Evolutionary conservation across 2,797 vertebrate genomes (phyloP).

Genomic region (Urocyon cinereoargenteus): DNA sequence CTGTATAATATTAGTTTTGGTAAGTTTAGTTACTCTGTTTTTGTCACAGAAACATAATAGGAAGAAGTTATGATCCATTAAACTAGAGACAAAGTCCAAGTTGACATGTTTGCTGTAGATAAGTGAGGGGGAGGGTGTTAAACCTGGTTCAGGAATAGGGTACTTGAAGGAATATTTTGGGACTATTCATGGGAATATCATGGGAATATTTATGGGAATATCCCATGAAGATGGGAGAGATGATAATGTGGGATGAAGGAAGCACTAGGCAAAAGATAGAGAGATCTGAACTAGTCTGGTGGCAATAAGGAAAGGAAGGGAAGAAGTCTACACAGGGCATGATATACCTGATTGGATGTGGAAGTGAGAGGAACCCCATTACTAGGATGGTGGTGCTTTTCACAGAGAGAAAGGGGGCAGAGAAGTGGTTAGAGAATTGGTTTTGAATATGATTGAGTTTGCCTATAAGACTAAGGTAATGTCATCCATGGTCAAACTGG

Average conservation of each 20-base stretch:
- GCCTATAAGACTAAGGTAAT: background rate
- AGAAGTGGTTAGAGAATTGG: background rate
- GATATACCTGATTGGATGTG: background rate
- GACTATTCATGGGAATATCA: no score
- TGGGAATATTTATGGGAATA: no score
- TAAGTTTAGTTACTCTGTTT: background rate
- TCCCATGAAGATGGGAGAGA: background rate
- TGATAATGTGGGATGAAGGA: background rate
- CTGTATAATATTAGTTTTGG: background rate
- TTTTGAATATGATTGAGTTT: background rate
- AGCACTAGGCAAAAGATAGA: background rate
- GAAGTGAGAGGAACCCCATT: background rate
- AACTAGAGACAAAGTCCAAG: background rate
- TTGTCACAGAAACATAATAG: background rate
- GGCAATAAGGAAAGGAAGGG: background rate
- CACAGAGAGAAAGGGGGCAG: background rate
- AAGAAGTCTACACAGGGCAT: no score
- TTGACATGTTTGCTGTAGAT: background rate
- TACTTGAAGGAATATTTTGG: background rate
- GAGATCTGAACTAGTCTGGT: background rate
- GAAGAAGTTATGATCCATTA: background rate
- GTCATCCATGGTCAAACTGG: background rate
- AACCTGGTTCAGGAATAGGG: background rate
- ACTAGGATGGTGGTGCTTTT: background rate
- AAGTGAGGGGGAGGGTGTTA: background rate